Conservation (phyloP, 2,797 vertebrate genomes). For the Onychomys torridus region DNA sequence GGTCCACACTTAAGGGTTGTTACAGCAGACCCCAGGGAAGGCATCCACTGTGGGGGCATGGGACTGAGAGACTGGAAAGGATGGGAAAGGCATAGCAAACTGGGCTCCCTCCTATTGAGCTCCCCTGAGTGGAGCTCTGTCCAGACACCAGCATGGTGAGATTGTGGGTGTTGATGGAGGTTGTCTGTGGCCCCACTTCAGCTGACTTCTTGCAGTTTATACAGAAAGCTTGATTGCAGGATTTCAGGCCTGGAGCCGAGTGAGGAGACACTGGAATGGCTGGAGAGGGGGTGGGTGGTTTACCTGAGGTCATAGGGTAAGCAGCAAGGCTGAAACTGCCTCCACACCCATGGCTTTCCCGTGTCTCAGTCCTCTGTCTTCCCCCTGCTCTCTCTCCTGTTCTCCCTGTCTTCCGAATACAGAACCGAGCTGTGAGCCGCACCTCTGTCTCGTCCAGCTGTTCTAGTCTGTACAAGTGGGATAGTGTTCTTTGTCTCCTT, state of each 20-base stretch:
- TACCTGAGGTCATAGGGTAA: background rate
- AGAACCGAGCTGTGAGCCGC: background rate
- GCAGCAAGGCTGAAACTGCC: background rate
- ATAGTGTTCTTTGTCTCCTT: background rate
- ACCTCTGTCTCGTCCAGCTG: background rate
- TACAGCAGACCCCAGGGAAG: too few species aligned
- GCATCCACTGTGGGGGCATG: background rate
- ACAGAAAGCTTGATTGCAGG: background rate
- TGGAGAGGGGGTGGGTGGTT: background rate
- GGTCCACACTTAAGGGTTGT: background rate
- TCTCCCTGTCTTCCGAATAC: background rate
- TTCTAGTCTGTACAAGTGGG: background rate
- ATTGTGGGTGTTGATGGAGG: too few species aligned
- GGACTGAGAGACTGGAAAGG: too few species aligned
- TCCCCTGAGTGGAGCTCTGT: too few species aligned
- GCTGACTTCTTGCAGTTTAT: background rate
- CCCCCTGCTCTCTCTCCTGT: too few species aligned
- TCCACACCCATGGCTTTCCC: background rate
- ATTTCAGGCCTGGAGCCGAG: background rate
- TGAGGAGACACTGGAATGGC: background rate
- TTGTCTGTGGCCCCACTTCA: background rate
- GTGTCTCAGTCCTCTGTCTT: background rate
- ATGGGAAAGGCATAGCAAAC: background rate
- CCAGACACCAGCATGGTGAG: background rate
- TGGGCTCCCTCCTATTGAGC: background rate